Conservation (phyloP, 2,797 vertebrate species). For the Apogon talboti region DNA sequence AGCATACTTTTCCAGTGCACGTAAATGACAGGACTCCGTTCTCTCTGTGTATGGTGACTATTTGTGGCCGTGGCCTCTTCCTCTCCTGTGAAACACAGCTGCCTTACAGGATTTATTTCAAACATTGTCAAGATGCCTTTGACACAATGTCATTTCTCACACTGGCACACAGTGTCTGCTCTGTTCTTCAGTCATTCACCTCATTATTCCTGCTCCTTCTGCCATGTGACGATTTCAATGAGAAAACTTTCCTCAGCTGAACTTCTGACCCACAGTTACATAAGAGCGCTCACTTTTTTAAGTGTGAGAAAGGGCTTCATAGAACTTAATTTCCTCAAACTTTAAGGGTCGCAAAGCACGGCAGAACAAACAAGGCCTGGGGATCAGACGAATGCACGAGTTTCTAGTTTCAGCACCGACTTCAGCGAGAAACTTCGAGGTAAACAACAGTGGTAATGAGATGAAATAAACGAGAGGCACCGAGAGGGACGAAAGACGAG, state of each 20-base stretch:
- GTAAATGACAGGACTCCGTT: neutral
- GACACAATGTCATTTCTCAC: slow-evolving; percentile 68
- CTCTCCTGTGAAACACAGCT: slow-evolving; percentile 43
- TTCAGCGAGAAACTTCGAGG: slow-evolving; percentile 57
- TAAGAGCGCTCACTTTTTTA: slow-evolving; percentile 48
- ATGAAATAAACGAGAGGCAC: slow-evolving; percentile 57
- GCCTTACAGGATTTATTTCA: slow-evolving; percentile 64
- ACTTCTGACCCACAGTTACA: slow-evolving; percentile 70
- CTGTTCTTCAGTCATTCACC: slow-evolving; percentile 45
- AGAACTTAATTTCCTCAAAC: slow-evolving; percentile 34
- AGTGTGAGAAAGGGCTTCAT: slow-evolving; percentile 38
- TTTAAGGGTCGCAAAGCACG: slow-evolving; percentile 22
- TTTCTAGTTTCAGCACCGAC: slow-evolving; percentile 58
- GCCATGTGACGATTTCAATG: slow-evolving; percentile 57
- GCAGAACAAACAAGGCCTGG: slow-evolving; percentile 6
- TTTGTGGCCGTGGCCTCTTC: slow-evolving; percentile 43
- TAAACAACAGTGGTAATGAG: slow-evolving; percentile 76
- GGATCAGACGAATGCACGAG: slow-evolving; percentile 29
- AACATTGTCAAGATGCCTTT: slow-evolving; percentile 69
- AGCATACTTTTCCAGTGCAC: slow-evolving; percentile 34
- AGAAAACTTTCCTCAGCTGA: slow-evolving; percentile 46
- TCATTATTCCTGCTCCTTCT: slow-evolving; percentile 55
- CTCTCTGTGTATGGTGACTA: slow-evolving; percentile 17
- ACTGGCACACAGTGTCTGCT: slow-evolving; percentile 46
- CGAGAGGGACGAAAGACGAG: slow-evolving; percentile 18